A percentile compares a stretch with the other conserved stretches of the same genome.
phyloP scores from a whole-genome alignment of 2,888 invertebrate genomes.

The Lasioglossum morio region DNA sequence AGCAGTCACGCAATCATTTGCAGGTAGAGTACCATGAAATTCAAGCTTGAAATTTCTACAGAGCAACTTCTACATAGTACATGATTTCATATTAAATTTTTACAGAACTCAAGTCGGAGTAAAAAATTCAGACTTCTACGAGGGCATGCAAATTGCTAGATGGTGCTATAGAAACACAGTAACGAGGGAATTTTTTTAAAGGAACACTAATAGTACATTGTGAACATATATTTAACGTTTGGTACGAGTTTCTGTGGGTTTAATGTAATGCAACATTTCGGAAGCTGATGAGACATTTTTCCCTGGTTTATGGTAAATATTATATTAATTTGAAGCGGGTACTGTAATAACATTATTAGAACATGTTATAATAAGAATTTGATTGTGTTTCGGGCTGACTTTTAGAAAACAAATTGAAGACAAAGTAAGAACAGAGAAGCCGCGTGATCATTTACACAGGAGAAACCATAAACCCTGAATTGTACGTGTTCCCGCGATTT shows the following conservation, averaged over 20 bases:
- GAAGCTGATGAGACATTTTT: neutral
- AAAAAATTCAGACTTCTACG: neutral
- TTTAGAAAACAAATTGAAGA: slow-evolving; percentile 33
- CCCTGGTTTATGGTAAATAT: neutral
- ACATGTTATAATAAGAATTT: neutral
- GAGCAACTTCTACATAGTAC: neutral
- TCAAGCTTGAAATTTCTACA: neutral
- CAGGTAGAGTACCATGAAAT: neutral
- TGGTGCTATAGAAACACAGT: neutral
- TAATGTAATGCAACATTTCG: neutral
- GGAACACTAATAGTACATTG: neutral
- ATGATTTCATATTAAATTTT: neutral
- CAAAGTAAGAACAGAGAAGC: slow-evolving; percentile 35
- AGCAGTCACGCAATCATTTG: neutral
- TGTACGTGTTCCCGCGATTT: slow-evolving; percentile 71
- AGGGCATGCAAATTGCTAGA: neutral
- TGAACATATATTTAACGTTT: neutral
- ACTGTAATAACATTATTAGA: neutral
- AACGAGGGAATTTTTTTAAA: neutral
- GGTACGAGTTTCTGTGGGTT: neutral
- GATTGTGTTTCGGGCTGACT: neutral
- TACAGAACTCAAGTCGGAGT: neutral
- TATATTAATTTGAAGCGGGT: neutral
- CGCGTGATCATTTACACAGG: slow-evolving; percentile 65
- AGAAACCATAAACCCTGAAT: slow-evolving; percentile 70